Base-by-base conservation (phyloP, 2,888 invertebrate genomes). In the Volucella inanis region DNA sequence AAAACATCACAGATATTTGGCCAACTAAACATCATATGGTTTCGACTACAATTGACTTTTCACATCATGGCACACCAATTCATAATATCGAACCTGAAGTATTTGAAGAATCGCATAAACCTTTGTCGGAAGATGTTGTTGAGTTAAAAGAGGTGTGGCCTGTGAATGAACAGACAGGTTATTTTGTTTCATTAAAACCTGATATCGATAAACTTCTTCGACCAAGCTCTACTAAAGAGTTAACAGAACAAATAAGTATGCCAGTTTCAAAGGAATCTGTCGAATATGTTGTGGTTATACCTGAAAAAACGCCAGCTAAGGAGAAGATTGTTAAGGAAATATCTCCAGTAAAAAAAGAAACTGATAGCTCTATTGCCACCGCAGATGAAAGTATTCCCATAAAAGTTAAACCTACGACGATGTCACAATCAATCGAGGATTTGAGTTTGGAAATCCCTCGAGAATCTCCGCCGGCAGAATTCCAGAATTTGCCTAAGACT, bases 1-100 rank as follows among this genome's bases (percentile, higher is more conserved):
- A 91, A 88, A 88, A 92, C 84, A 89, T 92, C 70, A 83, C 88
- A 52, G 89, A 91, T 31, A 92, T 92, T 87, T 92, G 92, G 92
- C 92, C 92, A 59, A 74, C 88, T 57, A 88, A 91, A 87, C 91
- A 92, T 87, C 90, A 92, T 85, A 87, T 92, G 57, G 85, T 87
- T 76, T 87, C 90, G 64, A 89, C 90, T 64, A 88, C 89, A 54
- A 91, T 91, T 88, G 90, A 90, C 72, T 89, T 90, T 87, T 92
- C 92, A 18, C 88, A 89, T 43, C 89, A 89, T 67, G 54, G 22
- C 68, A 90, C 90, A 79, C 80, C 89, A 38, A 71, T 88, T 54
- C 71, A 87, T 52, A 59, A 76, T 52, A 75, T 88, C 57, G 47
- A 65, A 43, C n/a, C 62, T 9, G 88, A 88, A 43, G 43, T 84